phyloP scores from a whole-genome alignment of 2,888 invertebrate genomes.

The Lepidochrysops patricia region DNA sequence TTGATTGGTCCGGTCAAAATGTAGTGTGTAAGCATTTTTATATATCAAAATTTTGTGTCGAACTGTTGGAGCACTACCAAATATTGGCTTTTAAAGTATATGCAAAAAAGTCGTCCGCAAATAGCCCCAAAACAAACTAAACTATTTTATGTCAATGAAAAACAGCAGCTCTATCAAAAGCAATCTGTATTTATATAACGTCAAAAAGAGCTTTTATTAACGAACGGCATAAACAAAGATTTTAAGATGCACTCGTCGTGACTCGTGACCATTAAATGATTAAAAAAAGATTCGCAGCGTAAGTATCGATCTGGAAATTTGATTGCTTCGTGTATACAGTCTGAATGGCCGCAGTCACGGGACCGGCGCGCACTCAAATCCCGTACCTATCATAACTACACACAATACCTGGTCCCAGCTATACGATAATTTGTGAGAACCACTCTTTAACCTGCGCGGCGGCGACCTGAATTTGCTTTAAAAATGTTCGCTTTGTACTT shows the following conservation, averaged over 20 bases:
- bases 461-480: conserved; percentile 24
- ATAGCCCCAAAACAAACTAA: background rate
- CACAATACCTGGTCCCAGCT: conserved; percentile 9
- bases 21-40: background rate
- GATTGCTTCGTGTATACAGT: conserved; percentile 21
- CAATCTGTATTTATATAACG: background rate
- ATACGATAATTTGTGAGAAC: conserved; percentile 12
- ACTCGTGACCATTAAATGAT: conserved; percentile 1
- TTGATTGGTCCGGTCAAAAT: background rate
- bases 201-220: background rate
- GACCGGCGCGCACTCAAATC: conserved; percentile 5
- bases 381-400: conserved; percentile 12
- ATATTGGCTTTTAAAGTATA: background rate
- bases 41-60: background rate
- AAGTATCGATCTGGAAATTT: conserved; percentile 19
- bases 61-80: background rate
- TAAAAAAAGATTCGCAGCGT: conserved; percentile 6
- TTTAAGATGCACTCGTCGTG: background rate
- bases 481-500: conserved; percentile 14
- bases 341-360: conserved; percentile 10
- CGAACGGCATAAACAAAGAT: background rate
- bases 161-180: background rate
- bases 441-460: conserved; percentile 20
- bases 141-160: background rate
- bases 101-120: background rate